Evolutionary conservation across 2,113 vertebrate genomes (phyloP), one percentile per base, ranked within the genome.

Genomic region (Mesembrinibis cayennensis): DNA sequence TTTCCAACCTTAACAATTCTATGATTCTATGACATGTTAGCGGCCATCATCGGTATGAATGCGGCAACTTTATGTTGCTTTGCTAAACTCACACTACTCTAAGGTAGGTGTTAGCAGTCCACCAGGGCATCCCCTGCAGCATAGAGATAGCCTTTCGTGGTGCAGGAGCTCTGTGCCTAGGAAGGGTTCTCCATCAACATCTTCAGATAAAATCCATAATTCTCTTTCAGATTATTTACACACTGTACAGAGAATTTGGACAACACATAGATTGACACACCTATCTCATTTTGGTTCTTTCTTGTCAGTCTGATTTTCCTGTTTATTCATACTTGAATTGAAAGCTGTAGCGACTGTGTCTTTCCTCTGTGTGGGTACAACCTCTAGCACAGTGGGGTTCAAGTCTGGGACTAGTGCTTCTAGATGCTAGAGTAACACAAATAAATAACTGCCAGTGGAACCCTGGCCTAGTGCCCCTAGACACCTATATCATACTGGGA

Each of bases 401-500:
- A 34, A 30, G 9, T 67, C 71, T 92, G 82, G 45, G 59, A 25
- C 34, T 45, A 9, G 22, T 62, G 67, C 71, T 90, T 86, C 26
- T 83, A 15, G 71, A 25, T 94, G 62, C 49, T 58, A 0, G 52
- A 72, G 70, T 32, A 80, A 72, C 71, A 36, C 38, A 90, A 78
- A 92, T 81, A 88, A 83, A 81, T 58, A 74, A 52, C 73, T 86
- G 71, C 90, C 56, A 77, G 42, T 58, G 71, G 61, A 88, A 3
- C 66, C 53, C 62, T 87, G 74, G 89, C 62, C 52, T 72, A 0
- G 1, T 76, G 80, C 53, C 84, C 74, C 49, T 32, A 6, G 95
- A 66, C 82, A 86, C 71, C 82, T 85, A 38, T 76, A 72, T 87
- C 71, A 26, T 66, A 47, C 53, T 90, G 84, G 47, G 84, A 86